A percentile compares a stretch with the other conserved stretches of the same genome.
These are phyloP conservation scores for Agrotis puta DNA, from an alignment of 2,888 invertebrate species.

Conservation along the genomic window DNA sequence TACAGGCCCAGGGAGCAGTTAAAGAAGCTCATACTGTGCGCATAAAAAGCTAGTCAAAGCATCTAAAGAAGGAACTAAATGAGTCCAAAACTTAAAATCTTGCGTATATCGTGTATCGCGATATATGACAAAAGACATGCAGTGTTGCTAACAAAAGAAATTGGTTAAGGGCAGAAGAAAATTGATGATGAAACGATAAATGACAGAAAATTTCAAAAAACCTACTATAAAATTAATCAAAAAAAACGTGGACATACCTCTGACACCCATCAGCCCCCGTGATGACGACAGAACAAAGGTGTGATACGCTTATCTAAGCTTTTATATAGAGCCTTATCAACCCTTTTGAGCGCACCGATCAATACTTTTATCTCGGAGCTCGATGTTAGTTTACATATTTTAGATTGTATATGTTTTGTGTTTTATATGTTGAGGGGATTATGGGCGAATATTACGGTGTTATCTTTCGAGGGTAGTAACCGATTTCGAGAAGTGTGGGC, in stretches of 20 bases:
- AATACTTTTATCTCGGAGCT: constrained; percentile 82
- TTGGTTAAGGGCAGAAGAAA: no score
- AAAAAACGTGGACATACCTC: constrained; percentile 54
- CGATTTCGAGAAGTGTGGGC: not conserved
- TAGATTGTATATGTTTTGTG: constrained; percentile 22
- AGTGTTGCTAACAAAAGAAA: no score
- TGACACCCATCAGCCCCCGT: constrained; percentile 41
- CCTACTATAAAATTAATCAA: not conserved
- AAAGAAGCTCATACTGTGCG: no score
- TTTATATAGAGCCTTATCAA: constrained; percentile 80
- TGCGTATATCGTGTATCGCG: no score
- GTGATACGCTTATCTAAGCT: constrained; percentile 71
- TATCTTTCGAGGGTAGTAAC: constrained; percentile 37
- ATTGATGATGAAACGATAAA: no score
- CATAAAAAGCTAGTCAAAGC: no score
- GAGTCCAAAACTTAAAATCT: no score
- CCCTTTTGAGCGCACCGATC: constrained; percentile 73
- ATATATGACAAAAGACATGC: no score
- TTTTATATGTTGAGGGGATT: constrained; percentile 31
- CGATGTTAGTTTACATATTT: constrained; percentile 24
- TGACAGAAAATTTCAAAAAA: not conserved
- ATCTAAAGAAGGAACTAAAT: no score
- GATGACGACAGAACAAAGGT: constrained; percentile 75
- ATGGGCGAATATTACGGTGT: constrained; percentile 16
- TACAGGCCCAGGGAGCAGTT: no score